Percentiles rank a stretch among this genome's conserved stretches.
Conservation (phyloP, 2,888 invertebrate genomes). For the Amblyteles armatorius region DNA sequence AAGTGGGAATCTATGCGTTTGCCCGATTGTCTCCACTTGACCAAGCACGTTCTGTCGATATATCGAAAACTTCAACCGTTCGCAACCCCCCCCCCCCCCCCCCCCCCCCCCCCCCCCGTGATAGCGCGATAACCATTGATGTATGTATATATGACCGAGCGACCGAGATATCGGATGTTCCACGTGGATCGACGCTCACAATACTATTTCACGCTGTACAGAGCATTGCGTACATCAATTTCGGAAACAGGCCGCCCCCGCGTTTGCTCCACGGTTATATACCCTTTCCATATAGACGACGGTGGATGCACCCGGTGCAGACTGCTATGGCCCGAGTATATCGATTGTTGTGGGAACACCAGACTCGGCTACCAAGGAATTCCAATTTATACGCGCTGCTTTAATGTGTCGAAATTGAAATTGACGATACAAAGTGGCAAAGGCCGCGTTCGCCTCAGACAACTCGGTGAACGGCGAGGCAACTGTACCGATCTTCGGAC, state of each 20-base stretch:
- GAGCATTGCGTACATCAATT: slow-evolving; percentile 57
- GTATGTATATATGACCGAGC: slow-evolving; percentile 38
- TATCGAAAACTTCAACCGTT: slow-evolving; percentile 5
- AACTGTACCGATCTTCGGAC: background rate
- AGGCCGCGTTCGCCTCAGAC: slow-evolving; percentile 17
- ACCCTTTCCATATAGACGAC: background rate
- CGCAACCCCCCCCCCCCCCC: background rate
- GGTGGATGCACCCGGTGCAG: slow-evolving; percentile 2
- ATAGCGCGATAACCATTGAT: slow-evolving; percentile 45
- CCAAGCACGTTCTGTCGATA: slow-evolving; percentile 6
- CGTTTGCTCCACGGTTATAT: slow-evolving; percentile 19
- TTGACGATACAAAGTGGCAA: slow-evolving; percentile 42
- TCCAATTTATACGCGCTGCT: slow-evolving; percentile 62
- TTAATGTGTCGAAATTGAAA: slow-evolving; percentile 56
- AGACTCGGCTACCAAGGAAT: slow-evolving; percentile 54
- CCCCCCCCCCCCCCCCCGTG: background rate
- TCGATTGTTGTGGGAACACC: slow-evolving; percentile 57
- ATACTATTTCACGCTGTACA: slow-evolving; percentile 58
- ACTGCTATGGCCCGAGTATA: slow-evolving; percentile 29
- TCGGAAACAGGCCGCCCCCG: slow-evolving; percentile 36
- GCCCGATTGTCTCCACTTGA: slow-evolving; percentile 40
- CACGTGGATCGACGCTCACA: slow-evolving; percentile 62
- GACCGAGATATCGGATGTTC: slow-evolving; percentile 64
- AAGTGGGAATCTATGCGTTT: slow-evolving; percentile 30
- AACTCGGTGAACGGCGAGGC: slow-evolving; percentile 1